A percentile compares a stretch with the other conserved stretches of the same genome.
Evolutionary conservation across 2,797 vertebrate genomes (phyloP).

Genomic region (Chloroceryle amazona): DNA sequence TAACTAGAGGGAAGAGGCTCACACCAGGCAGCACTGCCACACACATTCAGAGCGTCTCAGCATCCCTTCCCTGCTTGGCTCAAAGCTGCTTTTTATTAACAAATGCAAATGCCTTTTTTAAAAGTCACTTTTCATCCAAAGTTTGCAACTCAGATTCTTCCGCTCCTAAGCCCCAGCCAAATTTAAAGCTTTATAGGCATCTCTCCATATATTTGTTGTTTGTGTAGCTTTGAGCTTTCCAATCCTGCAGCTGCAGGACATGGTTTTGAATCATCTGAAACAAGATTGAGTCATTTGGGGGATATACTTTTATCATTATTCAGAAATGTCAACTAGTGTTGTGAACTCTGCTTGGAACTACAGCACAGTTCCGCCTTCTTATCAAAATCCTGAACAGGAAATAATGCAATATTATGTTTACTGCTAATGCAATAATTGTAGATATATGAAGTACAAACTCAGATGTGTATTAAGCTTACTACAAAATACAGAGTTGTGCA

Average conservation of each 20-base stretch:
- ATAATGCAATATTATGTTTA: slow-evolving; percentile 41
- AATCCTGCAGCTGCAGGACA: slow-evolving; percentile 65
- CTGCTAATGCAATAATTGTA: slow-evolving; percentile 30
- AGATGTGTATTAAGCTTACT: neutral
- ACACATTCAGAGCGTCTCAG: neutral
- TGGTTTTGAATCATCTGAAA: slow-evolving; percentile 33
- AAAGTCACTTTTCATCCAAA: slow-evolving; percentile 46
- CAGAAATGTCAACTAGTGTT: neutral
- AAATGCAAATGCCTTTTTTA: neutral
- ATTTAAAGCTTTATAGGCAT: slow-evolving; percentile 57
- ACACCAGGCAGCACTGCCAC: neutral
- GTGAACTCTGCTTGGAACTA: slow-evolving; percentile 15
- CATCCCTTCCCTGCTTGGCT: neutral
- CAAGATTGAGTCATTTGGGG: neutral
- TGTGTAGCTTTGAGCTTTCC: slow-evolving; percentile 54
- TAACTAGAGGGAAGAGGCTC: neutral
- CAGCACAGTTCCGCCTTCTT: neutral
- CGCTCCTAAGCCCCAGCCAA: slow-evolving; percentile 48
- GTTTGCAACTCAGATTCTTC: slow-evolving; percentile 41
- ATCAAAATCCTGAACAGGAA: slow-evolving; percentile 22
- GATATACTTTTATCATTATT: neutral
- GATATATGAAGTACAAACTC: neutral
- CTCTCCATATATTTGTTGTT: slow-evolving; percentile 60
- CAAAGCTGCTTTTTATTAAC: slow-evolving; percentile 48
- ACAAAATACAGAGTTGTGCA: neutral